Evolutionary conservation across 2,113 vertebrate species (phyloP), one percentile per base, ranked within the genome.

Genomic region (Lepisosteus osseus): DNA sequence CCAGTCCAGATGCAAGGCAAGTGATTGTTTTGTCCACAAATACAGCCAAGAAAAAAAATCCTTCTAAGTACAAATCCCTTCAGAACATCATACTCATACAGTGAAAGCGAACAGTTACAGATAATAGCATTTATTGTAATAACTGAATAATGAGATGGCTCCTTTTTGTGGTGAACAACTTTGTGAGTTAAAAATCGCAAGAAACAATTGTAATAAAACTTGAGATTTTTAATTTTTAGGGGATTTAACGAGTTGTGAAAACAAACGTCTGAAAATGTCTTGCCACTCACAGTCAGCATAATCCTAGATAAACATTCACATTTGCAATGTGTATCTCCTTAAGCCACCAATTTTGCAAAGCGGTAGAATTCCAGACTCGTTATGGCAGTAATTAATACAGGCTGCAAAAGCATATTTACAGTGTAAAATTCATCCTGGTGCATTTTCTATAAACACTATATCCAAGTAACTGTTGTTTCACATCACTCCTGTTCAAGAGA

Each of bases 331-430:
- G 51, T 55, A 55, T 57, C 47, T 45, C 62, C 54, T 44, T 65
- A 72, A 72, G 69, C 61, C 40, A 63, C 11, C 17, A 15, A n/a
- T 40, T 14, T 13, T 54, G 62, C 65, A n/a, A 7, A 8, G 3
- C 12, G 56, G 43, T 3, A 4, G 72, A 40, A 45, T 47, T 51
- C 65, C 72, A 6, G 43, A 43, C 71, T 61, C 12, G 54, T 73
- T 73, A 68, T 7, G 44, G 40, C 8, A 2, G 66, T 69, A 74
- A 69, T 57, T 74, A 69, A 69, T 64, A 65, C 4, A n/a, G 63
- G 9, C 8, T 63, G 12, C 15, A 55, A 47, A 13, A 69, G 51
- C 43, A 29, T 70, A 45, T 70, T 69, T 70, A 54, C 54, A 14
- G 43, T 44, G 11, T n/a, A 57, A 57, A 47, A 73, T 55, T 56